These are phyloP conservation scores for Pangasius macronema DNA, from an alignment of 2,797 vertebrate genomes.

Conservation along the genomic window DNA sequence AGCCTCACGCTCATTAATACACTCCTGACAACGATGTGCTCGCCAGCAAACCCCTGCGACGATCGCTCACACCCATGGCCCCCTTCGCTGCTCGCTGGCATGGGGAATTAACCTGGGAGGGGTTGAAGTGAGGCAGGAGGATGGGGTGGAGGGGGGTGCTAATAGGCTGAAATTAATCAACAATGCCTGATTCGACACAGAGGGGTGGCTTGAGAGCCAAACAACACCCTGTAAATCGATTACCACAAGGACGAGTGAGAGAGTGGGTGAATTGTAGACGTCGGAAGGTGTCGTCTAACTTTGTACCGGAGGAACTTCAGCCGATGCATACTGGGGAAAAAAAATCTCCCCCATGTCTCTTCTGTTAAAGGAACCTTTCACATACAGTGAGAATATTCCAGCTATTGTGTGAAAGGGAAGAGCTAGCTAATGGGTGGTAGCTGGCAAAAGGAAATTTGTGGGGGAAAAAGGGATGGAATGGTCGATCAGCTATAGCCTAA, in stretches of 20 bases:
- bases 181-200: slow-evolving; percentile 76
- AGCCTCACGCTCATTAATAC: slow-evolving; percentile 80
- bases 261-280: no score
- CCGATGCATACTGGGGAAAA: background rate
- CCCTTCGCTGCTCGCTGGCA: slow-evolving; percentile 64
- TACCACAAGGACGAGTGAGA: no score
- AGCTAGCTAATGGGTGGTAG: background rate
- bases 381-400: background rate
- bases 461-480: background rate
- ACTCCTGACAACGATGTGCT: slow-evolving; percentile 80
- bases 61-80: slow-evolving; percentile 76
- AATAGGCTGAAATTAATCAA: slow-evolving; percentile 87
- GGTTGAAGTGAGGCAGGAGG: slow-evolving; percentile 54
- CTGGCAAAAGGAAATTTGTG: background rate
- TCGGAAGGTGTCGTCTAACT: no score
- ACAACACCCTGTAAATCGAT: slow-evolving; percentile 71
- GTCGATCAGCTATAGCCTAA: background rate
- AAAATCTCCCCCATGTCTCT: background rate
- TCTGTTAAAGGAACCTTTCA: background rate
- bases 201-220: slow-evolving; percentile 72
- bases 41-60: slow-evolving; percentile 73
- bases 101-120: slow-evolving; percentile 66
- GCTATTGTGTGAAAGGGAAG: background rate
- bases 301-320: no score
- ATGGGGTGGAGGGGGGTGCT: slow-evolving; percentile 72